These are phyloP conservation scores for Cebidichthys violaceus DNA, from an alignment of 2,113 vertebrate species.

Conservation along the genomic window DNA sequence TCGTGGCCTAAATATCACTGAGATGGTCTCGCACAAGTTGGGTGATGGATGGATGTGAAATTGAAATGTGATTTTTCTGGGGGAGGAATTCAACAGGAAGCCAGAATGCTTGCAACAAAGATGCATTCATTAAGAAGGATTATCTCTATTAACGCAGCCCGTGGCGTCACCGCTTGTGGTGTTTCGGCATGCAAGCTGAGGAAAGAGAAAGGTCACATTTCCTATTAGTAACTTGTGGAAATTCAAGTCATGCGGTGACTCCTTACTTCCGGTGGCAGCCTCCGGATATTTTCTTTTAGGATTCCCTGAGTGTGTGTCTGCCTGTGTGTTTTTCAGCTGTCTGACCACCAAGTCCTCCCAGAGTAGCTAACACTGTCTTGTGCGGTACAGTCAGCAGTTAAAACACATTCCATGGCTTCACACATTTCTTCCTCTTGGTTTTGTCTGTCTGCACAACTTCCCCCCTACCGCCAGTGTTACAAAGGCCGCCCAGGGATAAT, in stretches of 20 bases:
- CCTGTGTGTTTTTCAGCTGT: conserved; percentile 64
- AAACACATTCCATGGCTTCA: conserved; percentile 76
- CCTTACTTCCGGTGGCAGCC: conserved; percentile 57
- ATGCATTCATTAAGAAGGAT: conserved; percentile 47
- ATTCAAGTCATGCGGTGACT: conserved; percentile 65
- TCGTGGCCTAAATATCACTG: conserved; percentile 6
- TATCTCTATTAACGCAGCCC: conserved; percentile 14
- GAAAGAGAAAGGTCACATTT: conserved; percentile 66
- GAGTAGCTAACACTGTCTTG: conserved; percentile 63
- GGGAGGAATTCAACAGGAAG: background rate
- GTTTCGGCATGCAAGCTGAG: conserved; percentile 34
- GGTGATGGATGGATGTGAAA: conserved; percentile 1
- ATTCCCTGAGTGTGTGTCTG: conserved; percentile 52
- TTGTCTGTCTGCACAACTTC: conserved; percentile 74
- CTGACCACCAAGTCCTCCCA: conserved; percentile 67
- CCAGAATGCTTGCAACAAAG: conserved; percentile 22
- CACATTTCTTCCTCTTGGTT: conserved; percentile 75
- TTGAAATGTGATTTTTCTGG: background rate
- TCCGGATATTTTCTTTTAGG: conserved; percentile 60
- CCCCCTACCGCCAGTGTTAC: conserved; percentile 55
- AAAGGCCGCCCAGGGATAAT: conserved; percentile 50
- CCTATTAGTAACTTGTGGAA: conserved; percentile 54
- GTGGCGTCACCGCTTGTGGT: conserved; percentile 35
- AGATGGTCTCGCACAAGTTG: background rate
- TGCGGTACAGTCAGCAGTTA: conserved; percentile 76